Conservation (phyloP, 1,140 invertebrate species). For the Notospermus geniculatus region DNA sequence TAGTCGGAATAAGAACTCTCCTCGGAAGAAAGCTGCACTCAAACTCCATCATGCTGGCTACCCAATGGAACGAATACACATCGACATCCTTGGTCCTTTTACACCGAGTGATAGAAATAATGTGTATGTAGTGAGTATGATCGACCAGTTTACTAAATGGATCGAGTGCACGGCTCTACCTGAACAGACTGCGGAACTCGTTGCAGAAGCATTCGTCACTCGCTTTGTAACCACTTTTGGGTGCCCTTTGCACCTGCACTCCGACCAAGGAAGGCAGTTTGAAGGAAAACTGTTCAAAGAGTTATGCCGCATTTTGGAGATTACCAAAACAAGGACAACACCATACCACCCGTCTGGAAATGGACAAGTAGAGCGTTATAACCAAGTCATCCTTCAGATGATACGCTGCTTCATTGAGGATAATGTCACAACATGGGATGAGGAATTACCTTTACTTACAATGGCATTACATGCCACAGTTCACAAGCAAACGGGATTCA, state of each 20-base stretch:
- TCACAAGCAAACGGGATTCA: no score
- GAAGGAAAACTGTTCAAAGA: slow-evolving; percentile 13
- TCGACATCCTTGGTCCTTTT: slow-evolving; percentile 11
- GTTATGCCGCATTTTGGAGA: slow-evolving; percentile 13
- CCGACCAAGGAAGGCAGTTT: slow-evolving; percentile 12
- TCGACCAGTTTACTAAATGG: slow-evolving; percentile 18
- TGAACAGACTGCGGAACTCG: neutral
- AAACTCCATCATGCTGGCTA: slow-evolving; percentile 6
- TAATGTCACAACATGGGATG: no score
- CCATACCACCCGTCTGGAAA: no score
- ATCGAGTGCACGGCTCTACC: neutral
- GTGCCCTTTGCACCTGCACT: slow-evolving; percentile 15
- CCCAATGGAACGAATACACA: no score
- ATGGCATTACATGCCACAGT: no score
- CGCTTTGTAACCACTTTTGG: slow-evolving; percentile 9
- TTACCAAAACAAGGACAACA: no score
- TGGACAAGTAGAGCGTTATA: no score
- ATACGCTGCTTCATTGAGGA: no score
- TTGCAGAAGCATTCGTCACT: neutral
- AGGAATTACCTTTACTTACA: no score
- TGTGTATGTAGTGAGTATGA: slow-evolving; percentile 6
- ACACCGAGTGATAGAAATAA: neutral
- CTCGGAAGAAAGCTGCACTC: slow-evolving; percentile 2
- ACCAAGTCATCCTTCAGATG: no score
- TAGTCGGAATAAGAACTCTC: neutral